A percentile compares a stretch with the other conserved stretches of the same genome.
Conservation (phyloP, 1,140 invertebrate genomes). For the Periplaneta americana region DNA sequence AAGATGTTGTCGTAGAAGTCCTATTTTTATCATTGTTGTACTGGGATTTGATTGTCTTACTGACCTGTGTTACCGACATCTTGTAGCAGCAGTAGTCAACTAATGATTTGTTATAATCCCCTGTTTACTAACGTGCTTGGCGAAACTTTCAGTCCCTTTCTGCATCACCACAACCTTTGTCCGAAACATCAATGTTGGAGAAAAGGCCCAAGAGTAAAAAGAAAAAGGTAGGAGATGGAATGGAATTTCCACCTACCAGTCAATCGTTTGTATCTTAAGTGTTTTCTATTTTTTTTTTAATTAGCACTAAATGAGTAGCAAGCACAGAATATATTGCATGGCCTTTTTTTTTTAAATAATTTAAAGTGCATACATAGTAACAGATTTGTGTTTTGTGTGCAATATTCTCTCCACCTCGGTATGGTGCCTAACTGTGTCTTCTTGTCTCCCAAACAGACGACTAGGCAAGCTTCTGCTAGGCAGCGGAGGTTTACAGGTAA, state of each 20-base stretch:
- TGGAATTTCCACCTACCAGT: background rate
- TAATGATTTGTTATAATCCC: background rate
- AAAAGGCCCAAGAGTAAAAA: constrained; percentile 20
- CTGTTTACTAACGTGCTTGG: constrained; percentile 2
- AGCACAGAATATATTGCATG: background rate
- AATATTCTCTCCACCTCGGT: constrained; percentile 29
- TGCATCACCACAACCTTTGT: constrained; percentile 11
- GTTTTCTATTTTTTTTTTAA: background rate
- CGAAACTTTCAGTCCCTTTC: constrained; percentile 17
- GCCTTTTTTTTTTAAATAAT: background rate
- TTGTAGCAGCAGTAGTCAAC: background rate
- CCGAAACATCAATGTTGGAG: constrained; percentile 13
- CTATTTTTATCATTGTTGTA: background rate
- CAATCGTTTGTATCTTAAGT: background rate
- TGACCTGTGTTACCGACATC: background rate
- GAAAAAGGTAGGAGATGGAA: constrained; percentile 17
- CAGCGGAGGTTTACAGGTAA: constrained; percentile 40
- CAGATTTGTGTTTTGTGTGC: background rate
- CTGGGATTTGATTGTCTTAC: background rate
- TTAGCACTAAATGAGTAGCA: background rate
- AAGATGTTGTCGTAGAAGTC: background rate
- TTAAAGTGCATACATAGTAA: too few relatives aligned
- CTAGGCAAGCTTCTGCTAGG: constrained; percentile 39
- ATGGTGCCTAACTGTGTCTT: constrained; percentile 24
- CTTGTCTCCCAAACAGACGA: constrained; percentile 40